Conservation (phyloP, 2,797 vertebrate genomes). For the Podargus strigoides region DNA sequence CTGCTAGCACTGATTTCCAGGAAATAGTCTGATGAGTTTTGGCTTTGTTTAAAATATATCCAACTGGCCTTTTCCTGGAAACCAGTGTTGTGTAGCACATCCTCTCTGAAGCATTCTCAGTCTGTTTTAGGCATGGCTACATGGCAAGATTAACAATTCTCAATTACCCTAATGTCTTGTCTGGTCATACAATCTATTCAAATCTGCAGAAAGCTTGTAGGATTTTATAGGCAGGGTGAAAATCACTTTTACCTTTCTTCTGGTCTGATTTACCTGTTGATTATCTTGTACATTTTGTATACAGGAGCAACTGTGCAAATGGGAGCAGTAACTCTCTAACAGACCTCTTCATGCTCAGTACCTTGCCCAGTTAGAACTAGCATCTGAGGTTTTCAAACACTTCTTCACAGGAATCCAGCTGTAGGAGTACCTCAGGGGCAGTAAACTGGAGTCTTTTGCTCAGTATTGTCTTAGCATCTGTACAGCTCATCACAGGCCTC, state of each 20-base stretch:
- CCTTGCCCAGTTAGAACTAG: not conserved
- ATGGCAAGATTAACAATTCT: not conserved
- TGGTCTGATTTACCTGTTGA: not conserved
- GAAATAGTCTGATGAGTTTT: slow-evolving; percentile 1
- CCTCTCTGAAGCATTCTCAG: not conserved
- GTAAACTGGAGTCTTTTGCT: not conserved
- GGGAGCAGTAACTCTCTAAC: not conserved
- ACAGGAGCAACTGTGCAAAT: not conserved
- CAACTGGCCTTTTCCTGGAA: slow-evolving; percentile 37
- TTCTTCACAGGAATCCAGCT: not conserved
- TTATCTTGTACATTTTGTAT: not conserved
- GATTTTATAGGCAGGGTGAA: not conserved
- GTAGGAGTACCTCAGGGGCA: not conserved
- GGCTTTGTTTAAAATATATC: slow-evolving; percentile 15
- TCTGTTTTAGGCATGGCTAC: not conserved
- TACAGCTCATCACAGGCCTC: not conserved
- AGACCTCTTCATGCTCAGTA: not conserved
- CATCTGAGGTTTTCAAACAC: not conserved
- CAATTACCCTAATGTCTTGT: not conserved
- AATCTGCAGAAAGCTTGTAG: not conserved
- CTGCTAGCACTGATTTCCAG: slow-evolving; percentile 8
- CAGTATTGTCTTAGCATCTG: not conserved
- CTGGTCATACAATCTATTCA: not conserved
- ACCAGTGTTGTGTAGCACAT: not conserved
- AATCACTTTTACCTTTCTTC: not conserved